Evolutionary conservation across 2,113 vertebrate species (phyloP), one percentile per base, ranked within the genome.

Genomic region (Casuarius casuarius): DNA sequence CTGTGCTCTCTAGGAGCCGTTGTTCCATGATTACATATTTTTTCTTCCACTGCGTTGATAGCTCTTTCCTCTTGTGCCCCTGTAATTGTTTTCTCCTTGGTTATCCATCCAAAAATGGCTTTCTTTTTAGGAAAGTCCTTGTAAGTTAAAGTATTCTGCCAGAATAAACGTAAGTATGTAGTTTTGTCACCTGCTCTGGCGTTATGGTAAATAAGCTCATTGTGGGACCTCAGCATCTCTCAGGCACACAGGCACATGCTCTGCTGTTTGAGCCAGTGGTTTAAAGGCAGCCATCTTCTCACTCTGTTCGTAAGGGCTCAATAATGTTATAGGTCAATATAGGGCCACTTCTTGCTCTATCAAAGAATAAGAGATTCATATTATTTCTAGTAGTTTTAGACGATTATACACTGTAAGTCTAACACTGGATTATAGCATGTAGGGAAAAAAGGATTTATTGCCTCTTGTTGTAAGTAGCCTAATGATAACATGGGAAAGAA

Each of bases 101-200:
- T 79, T 90, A 79, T 22, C 76, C 38, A 31, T 91, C 91, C 35
- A 77, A 84, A 92, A 94, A 84, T 83, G 63, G 52, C 67, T 87
- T 94, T 70, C 72, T 92, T 91, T 94, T 95, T 89, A 86, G 95
- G 78, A 80, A 97, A 58, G 42, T 74, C 89, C 84, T 92, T 95
- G 81, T 92, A 92, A 94, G 78, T 89, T 77, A 7, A 95, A 94
- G 40, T 77, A 85, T 91, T 95, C 81, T 92, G 88, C 68, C 78
- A 95, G 48, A 65, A 87, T 92, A 94, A 97, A 93, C 92, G 89
- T 79, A 89, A 95, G 84, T 76, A 89, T 89, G 44, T 87, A 83
- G 42, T 87, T 94, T 70, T 89, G 81, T 96, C 89, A 93, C 93
- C 87, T 95, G 73, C 84, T 97, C 71, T 93, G 93, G 11, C 79